These are phyloP conservation scores for Epicampocera succincta DNA, from an alignment of 2,888 invertebrate species.

Conservation along the genomic window DNA sequence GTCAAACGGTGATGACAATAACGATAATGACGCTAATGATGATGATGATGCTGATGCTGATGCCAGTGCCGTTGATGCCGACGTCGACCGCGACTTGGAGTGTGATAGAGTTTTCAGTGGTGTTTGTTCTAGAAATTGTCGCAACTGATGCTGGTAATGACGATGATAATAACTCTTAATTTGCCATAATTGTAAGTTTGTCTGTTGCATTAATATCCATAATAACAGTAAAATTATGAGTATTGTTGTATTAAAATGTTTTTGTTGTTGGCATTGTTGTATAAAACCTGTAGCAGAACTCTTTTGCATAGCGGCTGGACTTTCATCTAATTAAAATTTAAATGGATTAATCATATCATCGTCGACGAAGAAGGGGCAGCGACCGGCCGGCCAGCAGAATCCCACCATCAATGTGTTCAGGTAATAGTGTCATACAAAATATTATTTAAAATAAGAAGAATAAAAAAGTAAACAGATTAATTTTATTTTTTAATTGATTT, in stretches of 20 bases:
- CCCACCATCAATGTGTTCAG: slow-evolving; percentile 7
- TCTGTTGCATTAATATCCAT: slow-evolving; percentile 36
- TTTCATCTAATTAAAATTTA: slow-evolving; percentile 75
- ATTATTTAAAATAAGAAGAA: slow-evolving; percentile 17
- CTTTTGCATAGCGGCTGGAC: slow-evolving; percentile 80
- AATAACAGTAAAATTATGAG: slow-evolving; percentile 42
- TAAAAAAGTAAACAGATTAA: slow-evolving; percentile 8
- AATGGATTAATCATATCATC: slow-evolving; percentile 21
- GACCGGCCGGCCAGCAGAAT: background rate
- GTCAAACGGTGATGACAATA: background rate
- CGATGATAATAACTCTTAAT: slow-evolving; percentile 49
- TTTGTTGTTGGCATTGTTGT: slow-evolving; percentile 27
- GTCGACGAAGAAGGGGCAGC: too few species aligned
- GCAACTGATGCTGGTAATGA: background rate
- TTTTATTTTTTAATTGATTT: slow-evolving; percentile 30
- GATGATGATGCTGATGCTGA: background rate
- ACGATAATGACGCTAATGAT: background rate
- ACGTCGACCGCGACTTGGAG: background rate
- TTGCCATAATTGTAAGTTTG: slow-evolving; percentile 51
- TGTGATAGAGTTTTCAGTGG: background rate
- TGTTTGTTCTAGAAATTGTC: background rate
- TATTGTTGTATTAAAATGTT: slow-evolving; percentile 42
- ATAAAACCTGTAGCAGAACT: slow-evolving; percentile 71
- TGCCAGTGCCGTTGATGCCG: background rate
- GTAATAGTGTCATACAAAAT: slow-evolving; percentile 7